Evolutionary conservation across 2,888 invertebrate genomes (phyloP).

Genomic region (Neelides folsomi): DNA sequence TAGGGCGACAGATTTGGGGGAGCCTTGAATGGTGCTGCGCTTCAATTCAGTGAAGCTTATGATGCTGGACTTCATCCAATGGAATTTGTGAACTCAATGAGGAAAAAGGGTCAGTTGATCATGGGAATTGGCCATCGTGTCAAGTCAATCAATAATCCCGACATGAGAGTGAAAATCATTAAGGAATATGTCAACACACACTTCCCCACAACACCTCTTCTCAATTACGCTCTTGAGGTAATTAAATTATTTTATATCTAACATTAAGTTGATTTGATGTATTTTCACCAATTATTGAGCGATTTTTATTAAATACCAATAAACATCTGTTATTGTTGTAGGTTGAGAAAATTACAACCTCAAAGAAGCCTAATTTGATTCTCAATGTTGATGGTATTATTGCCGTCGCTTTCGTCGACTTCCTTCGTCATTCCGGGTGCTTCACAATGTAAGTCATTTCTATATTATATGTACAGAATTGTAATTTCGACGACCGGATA

Average conservation of each 20-base stretch:
- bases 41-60: constrained; percentile 91
- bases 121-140: constrained; percentile 97
- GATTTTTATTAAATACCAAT: not conserved
- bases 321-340: not conserved
- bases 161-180: constrained; percentile 91
- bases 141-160: constrained; percentile 90
- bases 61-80: constrained; percentile 87
- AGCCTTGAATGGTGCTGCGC: constrained; percentile 93
- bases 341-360: constrained; percentile 96
- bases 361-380: constrained; percentile 99
- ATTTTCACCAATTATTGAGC: not conserved
- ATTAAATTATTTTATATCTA: not conserved
- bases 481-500: too few relatives aligned
- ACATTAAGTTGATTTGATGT: not conserved
- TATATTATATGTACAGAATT: too few relatives aligned
- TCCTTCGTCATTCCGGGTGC: constrained; percentile 82
- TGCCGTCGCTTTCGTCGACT: constrained; percentile 92
- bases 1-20: constrained; percentile 98
- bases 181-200: constrained; percentile 88
- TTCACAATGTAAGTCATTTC: constrained; percentile 61
- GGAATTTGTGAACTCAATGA: constrained; percentile 96
- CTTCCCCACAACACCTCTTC: constrained; percentile 86
- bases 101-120: constrained; percentile 91
- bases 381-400: constrained; percentile 98
- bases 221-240: constrained; percentile 78